Conservation (phyloP, 2,888 invertebrate species). For the Yponomeuta plumbellus region DNA sequence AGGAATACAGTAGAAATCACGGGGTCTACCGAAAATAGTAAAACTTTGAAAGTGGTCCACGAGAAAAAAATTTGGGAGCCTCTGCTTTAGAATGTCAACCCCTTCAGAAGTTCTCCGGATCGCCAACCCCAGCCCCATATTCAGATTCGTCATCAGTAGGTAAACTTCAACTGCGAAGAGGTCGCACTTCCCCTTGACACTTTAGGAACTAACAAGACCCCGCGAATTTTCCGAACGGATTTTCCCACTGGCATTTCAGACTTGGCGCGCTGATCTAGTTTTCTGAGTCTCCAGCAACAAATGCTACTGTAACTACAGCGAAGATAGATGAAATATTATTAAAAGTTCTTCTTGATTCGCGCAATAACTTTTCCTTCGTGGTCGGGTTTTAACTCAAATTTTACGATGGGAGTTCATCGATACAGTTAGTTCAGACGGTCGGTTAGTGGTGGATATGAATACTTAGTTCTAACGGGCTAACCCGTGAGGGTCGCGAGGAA, state of each 20-base stretch:
- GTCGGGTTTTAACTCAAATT: background rate
- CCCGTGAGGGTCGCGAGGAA: too few species aligned
- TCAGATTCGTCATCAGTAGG: background rate
- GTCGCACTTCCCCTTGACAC: background rate
- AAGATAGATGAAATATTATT: conserved; percentile 4
- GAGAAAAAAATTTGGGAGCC: too few species aligned
- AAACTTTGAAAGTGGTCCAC: too few species aligned
- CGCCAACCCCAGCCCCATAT: background rate
- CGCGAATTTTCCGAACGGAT: background rate
- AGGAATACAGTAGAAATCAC: too few species aligned
- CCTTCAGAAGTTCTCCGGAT: background rate
- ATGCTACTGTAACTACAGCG: background rate
- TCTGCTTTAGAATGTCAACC: too few species aligned
- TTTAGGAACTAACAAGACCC: background rate
- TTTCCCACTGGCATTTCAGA: background rate
- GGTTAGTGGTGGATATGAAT: background rate
- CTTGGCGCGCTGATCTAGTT: background rate
- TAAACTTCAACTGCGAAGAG: background rate
- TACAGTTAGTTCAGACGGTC: background rate
- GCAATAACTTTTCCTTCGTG: background rate
- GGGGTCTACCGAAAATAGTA: too few species aligned
- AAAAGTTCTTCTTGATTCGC: background rate
- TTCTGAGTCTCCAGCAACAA: background rate
- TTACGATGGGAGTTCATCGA: background rate
- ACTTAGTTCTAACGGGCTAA: too few species aligned